Conservation (phyloP, 2,113 vertebrate genomes). For the Ifrita kowaldi region DNA sequence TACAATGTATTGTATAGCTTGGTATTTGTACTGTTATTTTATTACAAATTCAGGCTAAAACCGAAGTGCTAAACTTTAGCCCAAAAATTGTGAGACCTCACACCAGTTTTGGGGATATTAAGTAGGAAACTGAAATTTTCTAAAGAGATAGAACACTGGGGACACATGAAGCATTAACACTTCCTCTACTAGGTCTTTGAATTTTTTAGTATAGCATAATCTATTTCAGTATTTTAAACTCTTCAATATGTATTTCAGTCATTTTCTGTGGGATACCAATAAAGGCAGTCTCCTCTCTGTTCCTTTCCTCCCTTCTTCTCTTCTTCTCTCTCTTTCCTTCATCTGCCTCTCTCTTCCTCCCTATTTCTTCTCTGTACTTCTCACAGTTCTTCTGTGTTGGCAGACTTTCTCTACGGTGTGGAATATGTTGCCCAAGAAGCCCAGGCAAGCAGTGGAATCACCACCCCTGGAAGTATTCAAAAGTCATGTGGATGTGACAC, state of each 20-base stretch:
- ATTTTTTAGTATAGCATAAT: neutral
- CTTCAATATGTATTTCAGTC: neutral
- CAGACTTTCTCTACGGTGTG: neutral
- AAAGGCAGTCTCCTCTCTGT: neutral
- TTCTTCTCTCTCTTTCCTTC: neutral
- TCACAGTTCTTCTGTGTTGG: neutral
- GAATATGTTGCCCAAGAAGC: neutral
- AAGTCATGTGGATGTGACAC: neutral
- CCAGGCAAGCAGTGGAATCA: neutral
- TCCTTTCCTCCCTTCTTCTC: neutral
- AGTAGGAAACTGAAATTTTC: neutral
- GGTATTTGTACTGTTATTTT: neutral
- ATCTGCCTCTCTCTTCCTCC: neutral
- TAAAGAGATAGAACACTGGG: neutral
- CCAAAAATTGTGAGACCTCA: neutral
- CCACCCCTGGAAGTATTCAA: neutral
- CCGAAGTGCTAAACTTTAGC: neutral
- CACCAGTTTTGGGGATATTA: neutral
- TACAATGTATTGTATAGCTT: neutral
- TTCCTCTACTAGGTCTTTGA: neutral
- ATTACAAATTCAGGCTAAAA: neutral
- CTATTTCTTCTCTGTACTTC: neutral
- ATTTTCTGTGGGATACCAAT: neutral
- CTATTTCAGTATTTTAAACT: neutral
- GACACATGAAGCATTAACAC: neutral